Base-by-base conservation (phyloP, 2,113 vertebrate species). In the Symphodus melops region DNA sequence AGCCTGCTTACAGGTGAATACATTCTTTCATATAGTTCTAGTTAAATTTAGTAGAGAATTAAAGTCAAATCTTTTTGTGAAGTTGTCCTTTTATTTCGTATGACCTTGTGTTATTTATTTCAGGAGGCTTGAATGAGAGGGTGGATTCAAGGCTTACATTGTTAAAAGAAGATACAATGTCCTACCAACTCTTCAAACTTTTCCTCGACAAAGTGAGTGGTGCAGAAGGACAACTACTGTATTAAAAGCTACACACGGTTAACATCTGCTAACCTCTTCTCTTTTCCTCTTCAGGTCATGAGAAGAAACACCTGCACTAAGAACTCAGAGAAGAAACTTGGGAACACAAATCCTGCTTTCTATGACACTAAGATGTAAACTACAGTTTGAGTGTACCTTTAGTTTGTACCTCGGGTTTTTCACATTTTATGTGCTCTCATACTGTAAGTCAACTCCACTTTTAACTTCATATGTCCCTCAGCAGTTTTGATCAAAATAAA, bases 1-100 rank as follows among this genome's bases (percentile, higher is more conserved):
- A 95, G 95, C 80, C 77, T 95, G 7, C 20, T 94, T 39, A 90
- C 95, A 94, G 95, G 95, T 95, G 93, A 13, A 36, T 39, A 23
- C 49, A 20, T 20, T 33, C 19, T 19, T 11, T 48, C 28, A 0
- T 25, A 25, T 2, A 4, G 25, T 2, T 25, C 25, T 25, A 25
- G 25, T 25, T 25, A 25, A 25, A 25, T 25, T 25, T 4, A 33
- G 28, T 2, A 5, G 28, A 2, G 28, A 5, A 33, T 33, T 33
- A 0, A 6, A 33, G 28, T 33, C 28, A 33, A 6, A 33, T 33
- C 28, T 33, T 4, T 33, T 5, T 33, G 5, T 33, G 28, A 3
- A 33, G 4, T 33, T 33, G 28, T 33, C 28, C 28, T 33, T 33
- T 33, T 33, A 33, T 33, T 20, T 8, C 46, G 4, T 1, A 4